A percentile compares a stretch with the other conserved stretches of the same genome.
Conservation (phyloP, 2,797 vertebrate genomes). For the Myotis daubentonii region DNA sequence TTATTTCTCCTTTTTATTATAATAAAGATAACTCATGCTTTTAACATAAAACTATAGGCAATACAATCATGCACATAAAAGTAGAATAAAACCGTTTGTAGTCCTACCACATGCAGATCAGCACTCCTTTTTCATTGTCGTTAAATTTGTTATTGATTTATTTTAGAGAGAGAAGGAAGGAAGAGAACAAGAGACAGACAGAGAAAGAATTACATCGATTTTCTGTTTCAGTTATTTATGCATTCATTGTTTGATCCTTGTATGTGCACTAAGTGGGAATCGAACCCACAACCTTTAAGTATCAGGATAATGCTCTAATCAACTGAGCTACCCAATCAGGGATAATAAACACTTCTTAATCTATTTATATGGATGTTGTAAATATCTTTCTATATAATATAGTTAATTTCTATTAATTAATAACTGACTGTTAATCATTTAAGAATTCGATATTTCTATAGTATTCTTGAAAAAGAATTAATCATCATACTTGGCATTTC, state of each 20-base stretch:
- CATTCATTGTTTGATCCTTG: not conserved
- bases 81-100: not conserved
- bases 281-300: not conserved
- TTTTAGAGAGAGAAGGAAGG: not conserved
- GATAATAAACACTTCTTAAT: not conserved
- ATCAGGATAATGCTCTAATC: not conserved
- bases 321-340: not conserved
- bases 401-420: not conserved
- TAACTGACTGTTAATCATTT: not conserved
- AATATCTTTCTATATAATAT: not conserved
- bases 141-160: not conserved
- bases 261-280: not conserved
- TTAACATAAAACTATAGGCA: not conserved
- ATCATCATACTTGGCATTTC: accelerated
- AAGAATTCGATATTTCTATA: not conserved
- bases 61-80: not conserved
- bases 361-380: not conserved
- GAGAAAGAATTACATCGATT: not conserved
- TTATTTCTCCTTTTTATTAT: not conserved
- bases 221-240: not conserved
- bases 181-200: not conserved
- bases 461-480: not conserved
- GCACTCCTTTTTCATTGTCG: not conserved
- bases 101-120: not conserved
- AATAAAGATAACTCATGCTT: not conserved